Evolutionary conservation across 2,888 invertebrate species (phyloP), one percentile per base, ranked within the genome.

Genomic region (Microctonus brassicae): DNA sequence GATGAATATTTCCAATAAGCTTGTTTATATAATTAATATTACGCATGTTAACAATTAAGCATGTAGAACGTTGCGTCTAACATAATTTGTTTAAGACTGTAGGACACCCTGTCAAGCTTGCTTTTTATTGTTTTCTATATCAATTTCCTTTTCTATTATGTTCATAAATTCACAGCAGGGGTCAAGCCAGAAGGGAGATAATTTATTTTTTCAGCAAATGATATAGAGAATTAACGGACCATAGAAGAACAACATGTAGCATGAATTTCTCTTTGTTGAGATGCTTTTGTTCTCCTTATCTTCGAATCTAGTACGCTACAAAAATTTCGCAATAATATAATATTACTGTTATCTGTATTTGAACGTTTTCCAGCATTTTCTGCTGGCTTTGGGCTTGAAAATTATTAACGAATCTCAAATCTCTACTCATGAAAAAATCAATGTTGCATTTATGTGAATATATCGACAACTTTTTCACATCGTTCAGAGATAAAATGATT

Each of bases 21-120:
- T 71, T 71, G 9, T 65, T 60, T 61, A 58, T 73, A 75, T 74
- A 70, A 74, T 71, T 75, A 73, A 75, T 76, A 70, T 71, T 69
- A 34, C 24, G 63, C 66, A 74, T 72, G 71, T 42, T 29, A 26
- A 60, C 69, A 58, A 57, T 39, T 63, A 60, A 39, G 64, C 36
- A 58, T 58, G 70, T 64, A 70, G 69, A 17, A 29, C 57, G 10
- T 22, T 42, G 42, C 39, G 10, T 62, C 24, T 24, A 5, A 55
- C 55, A 65, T 20, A 65, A 55, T 47, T 52, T 60, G 52, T 34
- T 26, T 34, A 13, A 64, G 58, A 33, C 65, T 62, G 65, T 36
- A 24, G 58, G 55, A 9, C 63, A 58, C 24, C 64, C 33, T 22
- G 29, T 26, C 52, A 58, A 34, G 52, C 34, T 64, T 58, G 47